Conservation (phyloP, 2,797 vertebrate genomes). For the Dromococcyx pavoninus region DNA sequence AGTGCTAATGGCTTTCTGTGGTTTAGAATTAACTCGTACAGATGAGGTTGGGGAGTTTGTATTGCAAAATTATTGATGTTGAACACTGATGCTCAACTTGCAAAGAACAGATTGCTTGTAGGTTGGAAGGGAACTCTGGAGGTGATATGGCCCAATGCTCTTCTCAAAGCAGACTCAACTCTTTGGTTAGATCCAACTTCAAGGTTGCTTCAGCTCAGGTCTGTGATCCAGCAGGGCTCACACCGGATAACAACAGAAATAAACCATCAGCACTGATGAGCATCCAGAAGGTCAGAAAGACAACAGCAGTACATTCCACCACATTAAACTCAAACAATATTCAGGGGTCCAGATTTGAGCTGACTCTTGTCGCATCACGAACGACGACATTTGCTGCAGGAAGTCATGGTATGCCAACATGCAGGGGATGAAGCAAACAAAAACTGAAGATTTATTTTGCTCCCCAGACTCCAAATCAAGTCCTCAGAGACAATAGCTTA, state of each 20-base stretch:
- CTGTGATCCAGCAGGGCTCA: background rate
- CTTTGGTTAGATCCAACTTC: background rate
- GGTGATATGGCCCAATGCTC: background rate
- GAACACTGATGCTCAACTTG: background rate
- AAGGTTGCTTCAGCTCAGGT: background rate
- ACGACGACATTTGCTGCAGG: background rate
- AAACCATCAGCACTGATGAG: background rate
- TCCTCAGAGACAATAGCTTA: background rate
- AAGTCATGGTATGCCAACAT: background rate
- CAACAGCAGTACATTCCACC: background rate
- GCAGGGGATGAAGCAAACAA: background rate
- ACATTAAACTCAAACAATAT: background rate
- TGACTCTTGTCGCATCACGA: background rate
- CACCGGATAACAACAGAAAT: background rate
- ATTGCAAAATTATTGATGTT: background rate
- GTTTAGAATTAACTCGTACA: background rate
- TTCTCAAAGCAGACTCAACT: background rate
- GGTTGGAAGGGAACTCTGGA: background rate
- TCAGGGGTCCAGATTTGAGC: background rate
- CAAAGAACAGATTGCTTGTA: background rate
- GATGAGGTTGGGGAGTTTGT: background rate
- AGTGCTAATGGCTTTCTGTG: background rate
- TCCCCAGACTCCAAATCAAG: background rate
- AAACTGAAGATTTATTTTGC: background rate
- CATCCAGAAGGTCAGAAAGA: background rate